Evolutionary conservation across 2,113 vertebrate species (phyloP), one percentile per base, ranked within the genome.

Genomic region (Campylomormyrus tamandua): DNA sequence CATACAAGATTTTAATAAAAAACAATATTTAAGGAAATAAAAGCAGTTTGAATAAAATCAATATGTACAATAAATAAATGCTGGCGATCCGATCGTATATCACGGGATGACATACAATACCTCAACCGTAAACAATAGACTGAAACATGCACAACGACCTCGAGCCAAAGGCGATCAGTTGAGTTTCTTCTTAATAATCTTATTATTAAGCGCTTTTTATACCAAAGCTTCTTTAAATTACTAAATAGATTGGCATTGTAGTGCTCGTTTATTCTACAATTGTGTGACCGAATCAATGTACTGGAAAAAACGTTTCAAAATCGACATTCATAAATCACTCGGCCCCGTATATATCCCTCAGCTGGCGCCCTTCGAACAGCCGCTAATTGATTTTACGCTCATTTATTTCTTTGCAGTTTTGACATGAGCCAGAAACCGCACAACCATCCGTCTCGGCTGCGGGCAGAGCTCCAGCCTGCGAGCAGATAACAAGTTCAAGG

Each of bases 401-500:
- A n/a, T 24, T 83, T 21, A 5, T 48, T 84, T 45, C 74, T 1
- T 5, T 35, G 70, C 4, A 31, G 0, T 80, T 80, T 19, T 17
- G 31, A 42, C 11, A 77, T 77, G 15, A 77, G 31, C 70, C 31
- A 17, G 15, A 39, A 77, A 7, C 13, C 9, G 27, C 11, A 48
- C 5, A 46, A 84, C 0, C 48, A 24, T n/a, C 35, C 9, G 5
- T 24, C 1, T 17, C 19, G 17, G 95, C 96, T 96, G 96, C 95
- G 95, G 96, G 95, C 94, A 96, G 95, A 95, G 95, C 96, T 97
- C 95, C 95, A 97, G 96, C 96, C 96, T 96, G 95, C 96, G 96
- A 97, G 96, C 96, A 96, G 96, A 97, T 96, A 96, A 96, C 96
- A 95, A 97, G 96, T 96, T 96, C 96, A 96, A 96, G 96, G 95